Base-by-base conservation (phyloP, 2,888 invertebrate species). In the Cheilosia vernalis region DNA sequence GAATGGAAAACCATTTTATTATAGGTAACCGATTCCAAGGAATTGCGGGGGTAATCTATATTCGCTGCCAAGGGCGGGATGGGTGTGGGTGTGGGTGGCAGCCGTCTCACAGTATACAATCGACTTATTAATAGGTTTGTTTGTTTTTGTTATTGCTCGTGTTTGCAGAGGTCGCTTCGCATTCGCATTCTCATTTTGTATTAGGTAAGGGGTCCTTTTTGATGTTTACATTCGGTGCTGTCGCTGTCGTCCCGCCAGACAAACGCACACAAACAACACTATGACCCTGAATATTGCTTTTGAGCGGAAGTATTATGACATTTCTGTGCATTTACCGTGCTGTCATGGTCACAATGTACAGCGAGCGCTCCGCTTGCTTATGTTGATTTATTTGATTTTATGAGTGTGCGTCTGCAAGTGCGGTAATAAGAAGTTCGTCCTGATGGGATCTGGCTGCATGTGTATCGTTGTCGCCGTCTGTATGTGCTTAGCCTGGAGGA, bases 111-210 rank as follows among this genome's bases (percentile, higher is more conserved):
- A 76, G 56, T 66, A 27, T 27, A 76, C 84, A 80, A 76, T 85
- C 84, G 85, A 85, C 85, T 85, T 85, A 85, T 85, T 85, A 85
- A 85, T 85, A 81, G 85, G 80, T 85, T 81, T 85, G 85, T 85
- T 85, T 85, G 85, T 80, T 85, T 85, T 80, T 85, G 72, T 82
- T 77, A 82, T 82, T 77, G 76, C 42, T 72, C 55, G 47, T 85
- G 72, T 72, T 80, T 77, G 72, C 37, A 53, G 76, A 67, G 80
- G 76, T 70, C 70, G 72, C 17, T 70, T 49, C 37, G 37, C 21
- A 2, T 19, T 30, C 30, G 30, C 30, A 30, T 30, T 30, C 30
- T 0, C 51, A 40, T 7, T 44, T 7, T 51, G 47, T 60, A n/a
- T 66, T 21, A 19, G 40, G 30, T 24, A 44, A 58, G 67, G 73